Evolutionary conservation across 2,113 vertebrate species (phyloP), one percentile per base, ranked within the genome.

Genomic region (Thamnaconus septentrionalis): DNA sequence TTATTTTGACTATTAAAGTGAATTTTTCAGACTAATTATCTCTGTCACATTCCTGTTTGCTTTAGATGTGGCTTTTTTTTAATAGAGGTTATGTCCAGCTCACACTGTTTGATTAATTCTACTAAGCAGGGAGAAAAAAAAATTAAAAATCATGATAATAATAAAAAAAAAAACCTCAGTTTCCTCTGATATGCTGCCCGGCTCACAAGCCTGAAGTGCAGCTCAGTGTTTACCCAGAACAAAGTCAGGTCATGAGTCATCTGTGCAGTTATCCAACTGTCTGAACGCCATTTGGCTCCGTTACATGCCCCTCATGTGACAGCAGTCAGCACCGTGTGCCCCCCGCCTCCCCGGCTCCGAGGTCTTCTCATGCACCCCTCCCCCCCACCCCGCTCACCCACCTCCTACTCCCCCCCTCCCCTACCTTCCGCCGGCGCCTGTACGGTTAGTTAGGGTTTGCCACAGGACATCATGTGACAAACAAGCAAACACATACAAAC

Each of bases 391-490:
- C 79, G 81, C 78, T 74, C 87, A 81, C 79, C 78, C 53, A 59
- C 77, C 81, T 82, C 75, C 44, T 56, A 43, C 49, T 69, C 78
- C 65, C 62, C 0, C 58, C 59, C 18, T 31, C 47, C 61, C 56
- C 66, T 66, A 64, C 73, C 80, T 73, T 84, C 73, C 53, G 77
- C 89, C 91, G 92, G 91, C 91, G 92, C 92, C 92, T 92, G 86
- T 87, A 93, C 79, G 91, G 88, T 92, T 91, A 88, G 89, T 93
- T 91, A 92, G 81, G 78, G 87, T 82, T 87, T 69, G 89, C 90
- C 89, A 90, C 85, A 85, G 88, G 90, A 90, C 90, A 91, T 92
- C 91, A 91, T 91, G 91, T 92, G 92, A 92, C 86, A 89, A 91
- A 89, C 82, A 83, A 90, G 87, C 81, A 88, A 79, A 87, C 81